Conservation (phyloP, 2,113 vertebrate species). For the Bufo gargarizans region DNA sequence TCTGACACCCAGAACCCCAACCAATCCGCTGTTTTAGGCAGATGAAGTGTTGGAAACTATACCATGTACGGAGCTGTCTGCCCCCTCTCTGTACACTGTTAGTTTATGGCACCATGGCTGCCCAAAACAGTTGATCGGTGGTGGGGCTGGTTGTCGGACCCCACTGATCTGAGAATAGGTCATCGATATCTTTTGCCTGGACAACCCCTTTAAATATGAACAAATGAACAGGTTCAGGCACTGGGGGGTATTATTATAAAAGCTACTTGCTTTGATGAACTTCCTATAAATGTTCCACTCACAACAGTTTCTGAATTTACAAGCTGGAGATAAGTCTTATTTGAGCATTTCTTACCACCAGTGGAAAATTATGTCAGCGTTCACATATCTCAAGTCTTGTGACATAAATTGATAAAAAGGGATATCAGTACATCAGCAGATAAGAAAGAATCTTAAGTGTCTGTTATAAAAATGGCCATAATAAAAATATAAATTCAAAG, state of each 20-base stretch:
- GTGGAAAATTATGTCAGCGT: constrained; percentile 32
- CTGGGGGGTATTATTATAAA: neutral
- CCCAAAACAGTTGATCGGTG: too few relatives aligned
- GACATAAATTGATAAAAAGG: constrained; percentile 29
- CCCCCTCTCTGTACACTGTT: too few relatives aligned
- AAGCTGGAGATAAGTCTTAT: constrained; percentile 24
- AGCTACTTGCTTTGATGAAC: neutral
- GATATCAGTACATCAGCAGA: constrained; percentile 14
- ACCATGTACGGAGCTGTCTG: too few relatives aligned
- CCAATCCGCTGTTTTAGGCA: too few relatives aligned
- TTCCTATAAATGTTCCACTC: neutral
- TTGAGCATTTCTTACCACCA: constrained; percentile 27
- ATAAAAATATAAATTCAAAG: neutral
- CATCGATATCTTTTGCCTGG: too few relatives aligned
- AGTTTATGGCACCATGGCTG: too few relatives aligned
- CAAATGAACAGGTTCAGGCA: neutral
- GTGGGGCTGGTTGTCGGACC: too few relatives aligned
- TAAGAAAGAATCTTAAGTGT: neutral
- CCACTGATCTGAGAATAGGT: neutral
- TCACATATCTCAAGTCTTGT: constrained; percentile 34
- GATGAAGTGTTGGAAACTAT: too few relatives aligned
- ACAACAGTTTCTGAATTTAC: neutral
- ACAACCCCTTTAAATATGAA: neutral
- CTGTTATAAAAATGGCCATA: neutral
- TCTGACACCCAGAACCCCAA: too few relatives aligned